Base-by-base conservation (phyloP, 2,797 vertebrate species). In the Novumbra hubbsi region DNA sequence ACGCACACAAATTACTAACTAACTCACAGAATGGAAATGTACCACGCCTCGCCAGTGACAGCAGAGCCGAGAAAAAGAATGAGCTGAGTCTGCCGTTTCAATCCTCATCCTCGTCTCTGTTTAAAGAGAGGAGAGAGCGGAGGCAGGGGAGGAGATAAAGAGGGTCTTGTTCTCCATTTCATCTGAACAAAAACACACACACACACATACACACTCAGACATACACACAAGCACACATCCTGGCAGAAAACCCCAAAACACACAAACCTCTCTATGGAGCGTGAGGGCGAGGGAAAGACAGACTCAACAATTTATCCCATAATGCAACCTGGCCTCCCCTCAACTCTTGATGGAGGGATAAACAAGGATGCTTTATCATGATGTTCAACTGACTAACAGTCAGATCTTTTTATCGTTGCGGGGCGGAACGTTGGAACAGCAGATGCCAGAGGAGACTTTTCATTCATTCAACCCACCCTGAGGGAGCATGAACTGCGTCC, bases 121-220 rank as follows among this genome's bases (percentile, higher is more conserved):
- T 64, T 77, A 50, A 70, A 11, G 49, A 74, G 63, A 45, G 28
- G 68, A 15, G n/a, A 60, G 50, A 49, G 70, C 24, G 50, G 63
- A 52, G 57, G 41, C 60, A 41, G 60, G 68, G 48, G 11, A 11
- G 17, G 45, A 63, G 68, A 83, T 71, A 86, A 86, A 83, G 74
- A 82, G 41, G 8, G 60, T 52, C 55, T 81, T 86, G 78, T 83
- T 86, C 77, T 80, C 34, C 45, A 30, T 80, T 48, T 50, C 67
- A 78, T 55, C n/a, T 45, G 38, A 72, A 27, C 45, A 8, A 50
- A 65, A 67, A 30, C 41, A 27, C 65, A 24, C 48, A 34, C 63
- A 70, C 34, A 45, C 4, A 68, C 34, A 27, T 41, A 48, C 62
- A 64, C 38, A n/a, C 62, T 21, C 71, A 50, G 50, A 69, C 38